Percentiles rank a stretch among this genome's conserved stretches.
These are phyloP conservation scores for Cotesia congregata DNA, from an alignment of 2,888 invertebrate species.

Conservation along the genomic window DNA sequence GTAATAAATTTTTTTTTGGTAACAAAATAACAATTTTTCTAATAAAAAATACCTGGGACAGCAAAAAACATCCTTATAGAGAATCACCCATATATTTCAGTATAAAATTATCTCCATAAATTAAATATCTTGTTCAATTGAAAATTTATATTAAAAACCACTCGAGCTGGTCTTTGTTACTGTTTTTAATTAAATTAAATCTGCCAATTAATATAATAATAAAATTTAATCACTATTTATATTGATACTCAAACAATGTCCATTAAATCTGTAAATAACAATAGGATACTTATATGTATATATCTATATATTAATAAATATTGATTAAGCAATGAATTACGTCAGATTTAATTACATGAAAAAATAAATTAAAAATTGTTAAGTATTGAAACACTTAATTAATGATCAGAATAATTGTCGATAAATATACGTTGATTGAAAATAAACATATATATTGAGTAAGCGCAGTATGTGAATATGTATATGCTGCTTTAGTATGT, in stretches of 20 bases:
- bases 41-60: no score
- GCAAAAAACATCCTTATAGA: no score
- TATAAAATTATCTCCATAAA: background rate
- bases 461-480: background rate
- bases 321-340: background rate
- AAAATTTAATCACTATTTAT: background rate
- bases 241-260: background rate
- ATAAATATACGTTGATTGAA: background rate
- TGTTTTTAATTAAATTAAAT: background rate
- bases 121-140: background rate
- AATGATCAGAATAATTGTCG: slow-evolving; percentile 11
- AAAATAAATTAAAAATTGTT: background rate
- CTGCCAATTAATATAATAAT: background rate
- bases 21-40: no score
- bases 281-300: background rate
- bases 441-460: slow-evolving; percentile 6
- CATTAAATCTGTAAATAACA: background rate
- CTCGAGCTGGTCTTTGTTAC: background rate
- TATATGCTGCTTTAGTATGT: background rate
- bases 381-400: slow-evolving; percentile 3
- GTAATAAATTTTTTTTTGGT: no score
- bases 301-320: slow-evolving; percentile 2
- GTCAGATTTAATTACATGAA: slow-evolving; percentile 5
- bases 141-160: background rate
- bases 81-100: background rate